Evolutionary conservation across 2,888 invertebrate genomes (phyloP), one percentile per base, ranked within the genome.

Genomic region (Lottia scabra): DNA sequence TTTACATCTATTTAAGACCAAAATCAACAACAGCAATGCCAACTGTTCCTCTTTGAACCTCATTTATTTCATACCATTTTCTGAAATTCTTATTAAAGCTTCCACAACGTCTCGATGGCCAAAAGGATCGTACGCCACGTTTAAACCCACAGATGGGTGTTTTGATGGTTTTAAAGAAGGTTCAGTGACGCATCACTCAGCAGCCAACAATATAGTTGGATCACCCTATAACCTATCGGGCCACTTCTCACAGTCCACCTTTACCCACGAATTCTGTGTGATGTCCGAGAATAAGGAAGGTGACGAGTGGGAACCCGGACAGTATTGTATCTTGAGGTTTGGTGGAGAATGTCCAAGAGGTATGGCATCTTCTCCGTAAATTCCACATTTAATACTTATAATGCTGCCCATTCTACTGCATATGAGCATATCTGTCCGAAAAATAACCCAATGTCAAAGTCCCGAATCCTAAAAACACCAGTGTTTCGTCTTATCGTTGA

Each of bases 341-440:
- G 70, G 70, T 26, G 70, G 45, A 2, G 13, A 15, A 4, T 70
- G 70, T 26, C 70, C 70, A 15, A n/a, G 16, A 46, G 70, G 70
- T 70, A n/a, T 16, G 46, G 30, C 10, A 38, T 38, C 38, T 38
- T 8, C 8, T 8, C 5, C 30, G n/a, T n/a, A n/a, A n/a, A n/a
- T n/a, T n/a, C n/a, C n/a, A n/a, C n/a, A n/a, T n/a, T n/a, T n/a
- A n/a, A n/a, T n/a, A n/a, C n/a, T n/a, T n/a, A n/a, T n/a, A n/a
- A n/a, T n/a, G n/a, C n/a, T n/a, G n/a, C n/a, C n/a, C n/a, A n/a
- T n/a, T n/a, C n/a, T n/a, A n/a, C n/a, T n/a, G n/a, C n/a, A n/a
- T n/a, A n/a, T n/a, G n/a, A n/a, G n/a, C n/a, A n/a, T n/a, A n/a
- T n/a, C n/a, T n/a, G n/a, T n/a, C n/a, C n/a, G n/a, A n/a, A n/a